Evolutionary conservation across 2,888 invertebrate genomes (phyloP), one percentile per base, ranked within the genome.

Genomic region (Synergus laeviventris): DNA sequence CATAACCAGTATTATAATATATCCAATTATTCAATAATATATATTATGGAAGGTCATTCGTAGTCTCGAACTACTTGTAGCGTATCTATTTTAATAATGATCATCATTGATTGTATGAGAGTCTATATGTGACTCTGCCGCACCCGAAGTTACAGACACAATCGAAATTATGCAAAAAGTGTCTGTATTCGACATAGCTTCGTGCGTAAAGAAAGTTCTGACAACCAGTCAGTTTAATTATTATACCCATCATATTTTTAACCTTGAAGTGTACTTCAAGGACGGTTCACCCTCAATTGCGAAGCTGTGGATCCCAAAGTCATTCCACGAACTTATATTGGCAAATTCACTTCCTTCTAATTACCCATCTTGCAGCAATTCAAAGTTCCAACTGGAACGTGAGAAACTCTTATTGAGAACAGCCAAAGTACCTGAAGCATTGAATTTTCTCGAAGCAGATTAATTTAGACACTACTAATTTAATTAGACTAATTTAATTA

Each of bases 251-350:
- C 38, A 18, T 62, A 38, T 62, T 62, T 62, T 62, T 12, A 39
- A 39, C 62, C 62, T 62, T 62, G 62, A 62, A 31, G 38, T 62
- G n/a, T 21, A 59, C 9, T 59, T 59, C 62, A 62, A 62, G 62
- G 38, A 38, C 38, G 16, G n/a, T 62, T 62, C 38, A 18, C 38
- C 18, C 62, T 62, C 62, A 38, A 16, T 38, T 38, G 24, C 5
- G 4, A 12, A 16, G n/a, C 18, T 59, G 1, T 38, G 38, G 62
- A 38, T 38, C 38, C 38, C 38, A 62, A 62, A 62, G 62, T 62
- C n/a, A 36, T 59, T 59, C 38, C 14, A 62, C 31, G 8, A 62
- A 62, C 38, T 62, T 31, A 38, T 62, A 38, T 36, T 62, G 36
- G 38, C n/a, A 62, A 62, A 62, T 62, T 62, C 38, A 36, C 38